Base-by-base conservation (phyloP, 1,140 invertebrate genomes). In the Stratiolaelaps scimitus region DNA sequence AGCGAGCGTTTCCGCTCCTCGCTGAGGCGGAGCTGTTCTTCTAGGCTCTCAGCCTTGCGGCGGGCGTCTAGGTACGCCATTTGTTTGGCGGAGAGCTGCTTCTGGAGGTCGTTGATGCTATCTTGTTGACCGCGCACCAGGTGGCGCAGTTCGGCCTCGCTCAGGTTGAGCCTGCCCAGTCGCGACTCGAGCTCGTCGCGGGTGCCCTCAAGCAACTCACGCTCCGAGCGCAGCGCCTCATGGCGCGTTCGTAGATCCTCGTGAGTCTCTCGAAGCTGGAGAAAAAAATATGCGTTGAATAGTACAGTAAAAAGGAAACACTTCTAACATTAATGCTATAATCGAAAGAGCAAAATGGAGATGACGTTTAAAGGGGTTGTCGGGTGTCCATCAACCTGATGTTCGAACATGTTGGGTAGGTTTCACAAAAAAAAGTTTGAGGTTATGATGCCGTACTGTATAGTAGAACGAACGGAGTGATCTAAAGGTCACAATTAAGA, bases 141-240 rank as follows among this genome's bases (percentile, higher is more conserved):
- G 15, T 60, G 53, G 26, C 53, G 53, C 26, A 60, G 53, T 23
- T 60, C 53, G 26, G 26, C 53, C 53, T 60, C 53, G 26, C 34
- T 60, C 53, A 60, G 53, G 53, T 60, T 60, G 53, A 60, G 53
- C 53, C 53, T 15, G 15, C 34, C 53, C 53, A 60, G 53, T 60
- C 23, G 53, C 15, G 53, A 60, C 26, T 60, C 53, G 23, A 60
- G 53, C 34, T 60, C 53, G 17, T 60, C 53, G 53, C 53, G 53
- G 17, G 53, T 60, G 17, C 23, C 53, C 34, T 60, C 26, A 15
- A 60, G 34, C 53, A 60, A 34, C 34, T 60, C 53, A 34, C 53
- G 53, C 34, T 60, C 53, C 15, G 53, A 60, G 26, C 53, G 53
- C 23, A 60, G 34, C 53, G 53, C 53, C 53, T 60, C 53, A 60